Evolutionary conservation across 2,113 vertebrate species (phyloP).

Genomic region (Turdus rufiventris): DNA sequence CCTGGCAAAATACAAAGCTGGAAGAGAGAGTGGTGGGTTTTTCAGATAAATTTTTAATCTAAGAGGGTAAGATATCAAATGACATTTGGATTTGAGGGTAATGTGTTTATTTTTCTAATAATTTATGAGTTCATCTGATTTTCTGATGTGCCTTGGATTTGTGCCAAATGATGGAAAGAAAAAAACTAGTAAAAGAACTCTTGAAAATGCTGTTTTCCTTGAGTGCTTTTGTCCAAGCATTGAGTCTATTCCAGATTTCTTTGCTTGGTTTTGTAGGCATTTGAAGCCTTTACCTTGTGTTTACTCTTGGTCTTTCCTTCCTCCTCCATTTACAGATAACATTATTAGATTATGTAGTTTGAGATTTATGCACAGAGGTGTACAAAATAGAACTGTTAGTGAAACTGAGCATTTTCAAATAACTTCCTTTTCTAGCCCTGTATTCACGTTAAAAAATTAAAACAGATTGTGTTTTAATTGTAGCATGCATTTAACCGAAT

Average conservation of each 20-base stretch:
- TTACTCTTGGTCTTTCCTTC: background rate
- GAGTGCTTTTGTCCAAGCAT: background rate
- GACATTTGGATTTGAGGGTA: conserved; percentile 25
- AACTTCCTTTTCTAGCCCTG: background rate
- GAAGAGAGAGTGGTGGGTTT: conserved; percentile 1
- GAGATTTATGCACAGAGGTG: background rate
- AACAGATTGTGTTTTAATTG: background rate
- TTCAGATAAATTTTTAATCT: conserved; percentile 50
- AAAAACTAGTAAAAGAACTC: conserved; percentile 69
- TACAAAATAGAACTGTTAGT: background rate
- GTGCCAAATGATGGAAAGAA: conserved; percentile 78
- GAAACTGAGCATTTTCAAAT: background rate
- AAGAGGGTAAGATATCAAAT: conserved; percentile 1
- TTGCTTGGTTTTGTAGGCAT: background rate
- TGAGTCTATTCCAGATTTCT: background rate
- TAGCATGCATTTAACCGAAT: background rate
- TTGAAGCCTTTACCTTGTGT: background rate
- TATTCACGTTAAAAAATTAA: background rate
- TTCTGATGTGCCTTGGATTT: conserved; percentile 81
- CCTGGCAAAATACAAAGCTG: conserved; percentile 23
- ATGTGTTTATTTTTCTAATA: conserved; percentile 78
- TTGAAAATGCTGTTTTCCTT: background rate
- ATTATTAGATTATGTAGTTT: background rate
- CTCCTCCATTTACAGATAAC: background rate
- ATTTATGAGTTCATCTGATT: conserved; percentile 71